Base-by-base conservation (phyloP, 2,888 invertebrate species). In the Dryococelus australis region DNA sequence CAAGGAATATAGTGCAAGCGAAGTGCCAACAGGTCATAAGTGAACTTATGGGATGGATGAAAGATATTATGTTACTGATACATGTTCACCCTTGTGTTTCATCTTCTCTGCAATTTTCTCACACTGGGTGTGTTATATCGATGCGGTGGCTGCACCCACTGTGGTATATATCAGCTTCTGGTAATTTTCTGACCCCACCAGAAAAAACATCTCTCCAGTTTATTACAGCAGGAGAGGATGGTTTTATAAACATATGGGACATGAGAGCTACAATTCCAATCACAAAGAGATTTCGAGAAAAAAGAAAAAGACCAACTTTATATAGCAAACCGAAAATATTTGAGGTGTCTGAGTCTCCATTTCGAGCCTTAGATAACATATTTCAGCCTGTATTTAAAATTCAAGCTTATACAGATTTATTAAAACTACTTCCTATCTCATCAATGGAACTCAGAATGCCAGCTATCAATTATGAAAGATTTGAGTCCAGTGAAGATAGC, bases 221-320 rank as follows among this genome's bases (percentile, higher is more conserved):
- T 83, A 28, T 83, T 28, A 83, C 83, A 83, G 28, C 83, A 35
- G 83, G 83, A 5, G 83, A 83, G 83, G 83, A 83, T 83, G 83
- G 83, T 24, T 16, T 35, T 20, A 43, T 83, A 4, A 83, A 43
- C 43, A 43, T 83, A 1, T 83, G 83, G 83, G 83, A 83, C 43
- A 83, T 83, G 35, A 83, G 35, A 13, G 35, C 83, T 35, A 27
- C 13, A 24, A 35, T 83, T 83, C 28, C 83, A 35, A 4, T 43
- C 20, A 10, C 43, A 35, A 43, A n/a, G 83, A 83, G 20, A 43
- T 16, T 35, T 0, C 28, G n/a, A 43, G 20, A 20, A 83, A 83
- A 83, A 43, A 27, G 24, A 83, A 0, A 43, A 3, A 83, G 26
- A 43, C 5, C 8, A 10, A 0, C 16, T 47, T 47, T 24, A 80